Evolutionary conservation across 2,797 vertebrate species (phyloP).

Genomic region (Cryptoblepharus egeriae): DNA sequence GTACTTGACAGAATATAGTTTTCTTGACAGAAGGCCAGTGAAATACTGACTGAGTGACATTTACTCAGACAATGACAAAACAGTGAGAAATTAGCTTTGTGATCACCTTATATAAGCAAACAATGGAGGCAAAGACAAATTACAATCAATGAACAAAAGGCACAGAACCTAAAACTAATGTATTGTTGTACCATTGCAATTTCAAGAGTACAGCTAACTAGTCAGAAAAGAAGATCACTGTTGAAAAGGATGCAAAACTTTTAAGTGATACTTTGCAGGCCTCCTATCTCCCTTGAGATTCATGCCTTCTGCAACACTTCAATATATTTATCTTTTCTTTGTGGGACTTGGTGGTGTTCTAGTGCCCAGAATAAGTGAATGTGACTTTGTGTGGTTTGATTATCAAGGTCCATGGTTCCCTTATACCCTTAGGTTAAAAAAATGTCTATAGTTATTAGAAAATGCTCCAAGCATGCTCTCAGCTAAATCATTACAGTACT

Average conservation of each 20-base stretch:
- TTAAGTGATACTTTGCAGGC: not conserved
- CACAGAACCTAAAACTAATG: no score
- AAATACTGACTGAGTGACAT: not conserved
- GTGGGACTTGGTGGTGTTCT: not conserved
- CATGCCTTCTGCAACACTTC: not conserved
- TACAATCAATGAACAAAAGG: not conserved
- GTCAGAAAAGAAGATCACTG: not conserved
- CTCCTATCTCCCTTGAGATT: not conserved
- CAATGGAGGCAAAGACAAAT: not conserved
- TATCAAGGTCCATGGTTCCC: conserved; percentile 3
- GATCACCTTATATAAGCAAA: not conserved
- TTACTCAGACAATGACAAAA: not conserved
- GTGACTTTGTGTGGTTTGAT: conserved; percentile 3
- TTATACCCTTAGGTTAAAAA: conserved; percentile 15
- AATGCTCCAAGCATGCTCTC: conserved; percentile 24
- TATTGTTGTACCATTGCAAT: no score
- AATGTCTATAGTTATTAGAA: conserved; percentile 26
- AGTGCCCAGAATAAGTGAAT: not conserved
- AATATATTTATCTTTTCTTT: not conserved
- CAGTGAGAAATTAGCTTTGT: not conserved
- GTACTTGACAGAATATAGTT: not conserved
- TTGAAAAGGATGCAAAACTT: not conserved
- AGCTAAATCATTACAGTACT: conserved; percentile 19
- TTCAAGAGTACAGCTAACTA: not conserved
- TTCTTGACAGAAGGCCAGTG: no score